Evolutionary conservation across 2,888 invertebrate species (phyloP), one percentile per base, ranked within the genome.

Genomic region (Andrena bucephala): DNA sequence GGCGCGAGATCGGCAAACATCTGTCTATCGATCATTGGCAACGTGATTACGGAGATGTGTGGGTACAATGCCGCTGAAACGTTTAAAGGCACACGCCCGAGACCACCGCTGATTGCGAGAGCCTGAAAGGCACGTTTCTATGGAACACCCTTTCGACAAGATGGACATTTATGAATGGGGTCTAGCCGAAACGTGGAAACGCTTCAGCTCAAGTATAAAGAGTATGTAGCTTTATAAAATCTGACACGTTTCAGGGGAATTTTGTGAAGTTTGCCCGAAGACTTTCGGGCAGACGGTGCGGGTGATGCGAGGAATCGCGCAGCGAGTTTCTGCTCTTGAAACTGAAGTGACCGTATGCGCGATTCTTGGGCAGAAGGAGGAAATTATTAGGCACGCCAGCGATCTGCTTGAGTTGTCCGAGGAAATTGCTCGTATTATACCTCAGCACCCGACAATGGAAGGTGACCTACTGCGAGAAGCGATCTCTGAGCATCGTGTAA

Each of bases 371-470:
- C 72, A 78, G 73, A 68, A 86, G 42, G 65, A 79, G 87, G 76
- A 84, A 84, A 84, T 84, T 78, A 76, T 84, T 84, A 81, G 68
- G 70, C 71, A 36, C 59, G 76, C 62, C 75, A 69, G 50, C 78
- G 78, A 81, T 78, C 77, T 73, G 74, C 70, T 78, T 52, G 63
- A 86, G 67, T 78, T 78, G 69, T 42, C 71, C 63, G 54, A 76
- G 67, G 29, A 84, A 84, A 79, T 81, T 81, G 74, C 76, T 81
- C 70, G 63, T 75, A 80, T 80, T 81, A 42, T 42, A 76, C 62
- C 60, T 71, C 65, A 36, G 81, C 71, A 62, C 77, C 77, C 76
- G 74, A 36, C 83, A 82, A 52, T 77, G 63, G 70, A 82, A 74
- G 73, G 74, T 83, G 77, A 77, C 77, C 83, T 71, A 78, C 67